Base-by-base conservation (phyloP, 2,113 vertebrate genomes). In the Chrysochloris asiatica region DNA sequence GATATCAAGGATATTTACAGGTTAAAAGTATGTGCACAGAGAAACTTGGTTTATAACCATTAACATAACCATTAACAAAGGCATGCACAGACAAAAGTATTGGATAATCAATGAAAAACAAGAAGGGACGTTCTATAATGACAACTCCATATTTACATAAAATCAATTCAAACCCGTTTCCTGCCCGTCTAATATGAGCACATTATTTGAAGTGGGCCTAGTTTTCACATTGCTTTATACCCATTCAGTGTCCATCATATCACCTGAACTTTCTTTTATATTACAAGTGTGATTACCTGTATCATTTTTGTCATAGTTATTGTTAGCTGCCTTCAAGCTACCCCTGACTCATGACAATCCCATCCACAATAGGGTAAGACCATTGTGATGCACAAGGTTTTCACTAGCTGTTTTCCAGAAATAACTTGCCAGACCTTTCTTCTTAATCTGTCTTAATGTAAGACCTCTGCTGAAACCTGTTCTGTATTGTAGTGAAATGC, bases 241-340 rank as follows among this genome's bases (percentile, higher is more conserved):
- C 3, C 4, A 78, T 33, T 26, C 17, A 16, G 3, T 0, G 4
- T 41, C 19, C 36, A 13, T 30, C 2, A 21, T 41, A 8, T 47
- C 33, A 11, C 33, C 61, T 59, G 61, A 81, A 24, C n/a, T n/a
- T n/a, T 52, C 78, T 89, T 78, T 50, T 16, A 38, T 11, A 26
- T 45, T 21, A 17, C 16, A 10, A 13, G 11, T 1, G 9, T 38
- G 43, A 10, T 82, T 69, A 61, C 19, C 30, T 72, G 36, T 72
- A 17, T 56, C 36, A 22, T 43, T 26, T 73, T 14, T 81, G 22
- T 65, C 33, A n/a, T 16, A 33, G 59, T 65, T 65, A 12, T n/a
- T 56, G 54, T 28, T n/a, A 36, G 16, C 33, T 67, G 33, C 33
- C 33, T 67, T 67, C 17, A 8, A 67, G n/a, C 19, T n/a, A 26